Conservation (phyloP, 1,140 invertebrate species). For the Tetramorium simillimum region DNA sequence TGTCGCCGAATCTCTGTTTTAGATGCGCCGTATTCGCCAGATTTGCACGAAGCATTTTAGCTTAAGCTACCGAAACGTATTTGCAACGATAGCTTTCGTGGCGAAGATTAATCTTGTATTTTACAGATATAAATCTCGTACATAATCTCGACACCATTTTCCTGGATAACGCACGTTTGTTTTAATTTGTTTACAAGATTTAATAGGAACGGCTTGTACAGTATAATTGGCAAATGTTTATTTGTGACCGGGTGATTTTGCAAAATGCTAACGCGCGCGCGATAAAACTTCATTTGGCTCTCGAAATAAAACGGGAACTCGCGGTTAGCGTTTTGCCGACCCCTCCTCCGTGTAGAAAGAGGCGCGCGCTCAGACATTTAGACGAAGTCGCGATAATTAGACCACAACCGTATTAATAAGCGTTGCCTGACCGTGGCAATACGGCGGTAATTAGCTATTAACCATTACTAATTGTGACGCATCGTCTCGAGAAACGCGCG, state of each 20-base stretch:
- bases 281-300: background rate
- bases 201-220: background rate
- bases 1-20: background rate
- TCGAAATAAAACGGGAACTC: slow-evolving; percentile 34
- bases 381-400: slow-evolving; percentile 76
- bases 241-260: background rate
- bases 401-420: slow-evolving; percentile 81
- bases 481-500: slow-evolving; percentile 34
- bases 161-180: background rate
- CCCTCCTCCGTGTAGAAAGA: background rate
- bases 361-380: slow-evolving; percentile 9
- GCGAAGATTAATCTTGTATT: background rate
- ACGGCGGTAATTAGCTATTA: slow-evolving; percentile 77
- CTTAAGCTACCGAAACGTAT: background rate
- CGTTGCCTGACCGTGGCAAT: slow-evolving; percentile 75
- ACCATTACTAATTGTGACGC: slow-evolving; percentile 63
- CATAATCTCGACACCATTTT: background rate
- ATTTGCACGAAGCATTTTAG: background rate
- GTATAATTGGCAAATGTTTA: background rate
- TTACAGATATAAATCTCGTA: too few species aligned
- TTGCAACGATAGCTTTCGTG: background rate
- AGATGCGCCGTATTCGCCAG: background rate
- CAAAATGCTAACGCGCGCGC: background rate
- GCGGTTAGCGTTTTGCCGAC: background rate
- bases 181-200: background rate